Percentiles rank a stretch among this genome's conserved stretches.
Evolutionary conservation across 1,140 invertebrate species (phyloP).

Genomic region (Drosophila nannoptera): DNA sequence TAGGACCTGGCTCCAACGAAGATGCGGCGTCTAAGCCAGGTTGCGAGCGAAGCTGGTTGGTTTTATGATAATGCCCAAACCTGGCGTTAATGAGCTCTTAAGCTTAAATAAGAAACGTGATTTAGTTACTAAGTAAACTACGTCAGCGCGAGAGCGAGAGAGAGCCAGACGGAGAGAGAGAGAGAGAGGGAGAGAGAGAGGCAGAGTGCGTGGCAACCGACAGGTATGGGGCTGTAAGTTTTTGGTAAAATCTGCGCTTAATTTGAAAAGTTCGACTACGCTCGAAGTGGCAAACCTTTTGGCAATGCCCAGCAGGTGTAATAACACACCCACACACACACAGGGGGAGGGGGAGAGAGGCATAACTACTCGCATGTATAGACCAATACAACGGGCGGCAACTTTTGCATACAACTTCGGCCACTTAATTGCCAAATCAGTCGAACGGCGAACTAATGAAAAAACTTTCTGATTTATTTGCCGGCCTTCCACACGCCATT

Average conservation of each 20-base stretch:
- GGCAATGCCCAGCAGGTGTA: constrained; percentile 49
- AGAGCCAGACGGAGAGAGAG: not conserved
- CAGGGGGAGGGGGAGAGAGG: not conserved
- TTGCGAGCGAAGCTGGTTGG: constrained; percentile 45
- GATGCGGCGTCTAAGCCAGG: constrained; percentile 37
- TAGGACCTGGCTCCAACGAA: constrained; percentile 1
- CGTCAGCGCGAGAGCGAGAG: constrained; percentile 9
- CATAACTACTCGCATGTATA: constrained; percentile 2
- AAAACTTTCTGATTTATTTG: constrained; percentile 66
- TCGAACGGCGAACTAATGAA: constrained; percentile 62
- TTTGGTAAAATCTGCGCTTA: constrained; percentile 71
- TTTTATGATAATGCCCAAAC: constrained; percentile 75
- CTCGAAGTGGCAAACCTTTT: constrained; percentile 35
- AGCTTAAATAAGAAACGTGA: constrained; percentile 78
- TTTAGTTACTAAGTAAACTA: constrained; percentile 77
- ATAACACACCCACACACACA: constrained; percentile 26
- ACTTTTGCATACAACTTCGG: constrained; percentile 66
- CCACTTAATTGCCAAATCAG: constrained; percentile 64
- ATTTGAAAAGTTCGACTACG: constrained; percentile 73
- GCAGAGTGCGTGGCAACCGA: constrained; percentile 1
- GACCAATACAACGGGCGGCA: constrained; percentile 24
- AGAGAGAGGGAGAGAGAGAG: constrained; percentile 2
- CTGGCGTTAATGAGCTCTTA: constrained; percentile 78
- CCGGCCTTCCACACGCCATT: constrained; percentile 18
- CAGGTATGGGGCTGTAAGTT: constrained; percentile 33